phyloP scores from a whole-genome alignment of 2,113 vertebrate species.

The Okapia johnstoni region DNA sequence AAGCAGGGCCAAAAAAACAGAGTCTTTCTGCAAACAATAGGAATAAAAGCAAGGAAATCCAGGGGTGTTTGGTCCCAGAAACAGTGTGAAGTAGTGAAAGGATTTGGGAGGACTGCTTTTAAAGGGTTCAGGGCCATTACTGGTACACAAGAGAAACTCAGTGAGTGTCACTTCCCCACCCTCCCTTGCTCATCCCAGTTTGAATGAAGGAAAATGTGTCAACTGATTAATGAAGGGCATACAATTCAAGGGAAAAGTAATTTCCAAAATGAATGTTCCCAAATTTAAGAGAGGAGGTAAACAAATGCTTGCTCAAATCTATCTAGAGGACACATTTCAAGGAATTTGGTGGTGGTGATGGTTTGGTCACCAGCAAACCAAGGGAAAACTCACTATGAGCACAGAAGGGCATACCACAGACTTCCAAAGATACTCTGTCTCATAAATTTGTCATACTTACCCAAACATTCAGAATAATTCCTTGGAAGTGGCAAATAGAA shows the following conservation, averaged over 20 bases:
- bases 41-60: neutral
- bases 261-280: neutral
- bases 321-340: neutral
- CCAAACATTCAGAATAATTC: conserved; percentile 66
- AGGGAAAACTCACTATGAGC: neutral
- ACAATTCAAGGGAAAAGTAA: neutral
- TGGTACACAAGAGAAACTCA: neutral
- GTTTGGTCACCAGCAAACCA: neutral
- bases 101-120: neutral
- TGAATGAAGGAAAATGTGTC: neutral
- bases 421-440: neutral
- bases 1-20: neutral
- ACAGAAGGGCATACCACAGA: neutral
- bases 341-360: neutral
- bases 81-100: neutral
- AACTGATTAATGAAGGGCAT: neutral
- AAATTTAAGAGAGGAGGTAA: neutral
- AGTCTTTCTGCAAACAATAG: neutral
- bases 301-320: neutral
- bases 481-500: conserved; percentile 82
- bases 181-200: neutral
- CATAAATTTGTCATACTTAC: conserved; percentile 70
- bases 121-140: neutral
- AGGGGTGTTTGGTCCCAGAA: neutral
- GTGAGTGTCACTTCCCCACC: neutral